Evolutionary conservation across 2,113 vertebrate genomes (phyloP), one percentile per base, ranked within the genome.

Genomic region (Istiophorus platypterus): DNA sequence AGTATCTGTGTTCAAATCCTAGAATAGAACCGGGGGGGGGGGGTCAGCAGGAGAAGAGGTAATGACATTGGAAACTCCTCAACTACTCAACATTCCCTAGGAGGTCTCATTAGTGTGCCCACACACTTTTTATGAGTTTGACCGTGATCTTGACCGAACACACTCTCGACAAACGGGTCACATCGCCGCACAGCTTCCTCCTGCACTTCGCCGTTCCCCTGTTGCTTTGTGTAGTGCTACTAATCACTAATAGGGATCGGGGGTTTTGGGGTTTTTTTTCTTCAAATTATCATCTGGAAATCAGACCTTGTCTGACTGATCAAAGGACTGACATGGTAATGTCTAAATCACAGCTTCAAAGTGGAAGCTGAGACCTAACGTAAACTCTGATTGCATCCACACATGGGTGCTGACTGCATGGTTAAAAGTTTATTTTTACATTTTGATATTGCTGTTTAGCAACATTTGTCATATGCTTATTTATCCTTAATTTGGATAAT

Each of bases 221-320:
- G 8, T 29, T 26, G 31, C 26, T 67, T 18, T 57, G 31, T 71
- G 51, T 17, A 18, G 78, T 64, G 63, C 42, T 58, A 31, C n/a
- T 31, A 51, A 84, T 87, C 49, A 84, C 20, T 56, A 14, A 26
- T 29, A 26, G 2, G 66, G 17, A 20, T 5, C n/a, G n/a, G n/a
- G n/a, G n/a, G n/a, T n/a, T n/a, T n/a, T n/a, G n/a, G n/a, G 27
- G 41, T 52, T 62, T 75, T 27, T 26, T 72, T 62, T 42, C 41
- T 39, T n/a, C n/a, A n/a, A n/a, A n/a, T n/a, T 0, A 74, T 71
- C 64, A 81, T 85, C 7, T 27, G 84, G 73, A 81, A 45, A 69
- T 90, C 22, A 18, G 74, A 69, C 15, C 8, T 37, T 14, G 12
- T 45, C 56, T 52, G 3, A 37, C 18, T 61, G 24, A 76, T 63